phyloP scores from a whole-genome alignment of 2,888 invertebrate genomes.

The Zygogramma bicolorata region DNA sequence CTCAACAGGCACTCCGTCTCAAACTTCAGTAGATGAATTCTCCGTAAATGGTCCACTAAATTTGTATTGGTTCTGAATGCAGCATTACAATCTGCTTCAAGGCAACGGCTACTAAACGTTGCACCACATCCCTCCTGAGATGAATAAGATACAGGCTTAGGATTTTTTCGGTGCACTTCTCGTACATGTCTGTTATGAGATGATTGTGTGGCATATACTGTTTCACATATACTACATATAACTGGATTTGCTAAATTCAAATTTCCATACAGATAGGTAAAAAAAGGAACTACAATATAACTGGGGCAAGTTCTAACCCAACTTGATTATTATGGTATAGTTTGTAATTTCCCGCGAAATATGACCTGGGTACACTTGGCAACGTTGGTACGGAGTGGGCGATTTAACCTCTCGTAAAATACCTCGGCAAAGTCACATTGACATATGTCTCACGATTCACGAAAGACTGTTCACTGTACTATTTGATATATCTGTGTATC shows the following conservation, averaged over 20 bases:
- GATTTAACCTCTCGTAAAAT: too few species aligned
- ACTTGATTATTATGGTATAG: neutral
- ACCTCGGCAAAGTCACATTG: too few species aligned
- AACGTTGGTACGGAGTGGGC: too few species aligned
- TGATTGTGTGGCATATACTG: neutral
- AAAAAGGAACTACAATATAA: neutral
- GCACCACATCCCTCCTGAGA: neutral
- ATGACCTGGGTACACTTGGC: too few species aligned
- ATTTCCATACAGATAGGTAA: neutral
- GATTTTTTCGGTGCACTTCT: slow-evolving; percentile 4
- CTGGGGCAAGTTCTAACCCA: neutral
- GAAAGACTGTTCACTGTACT: too few species aligned
- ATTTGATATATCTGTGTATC: too few species aligned
- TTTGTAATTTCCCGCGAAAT: neutral
- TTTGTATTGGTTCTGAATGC: neutral
- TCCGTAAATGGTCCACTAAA: neutral
- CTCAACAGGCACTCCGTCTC: neutral
- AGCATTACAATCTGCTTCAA: neutral
- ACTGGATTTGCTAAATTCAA: slow-evolving; percentile 4
- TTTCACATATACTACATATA: neutral
- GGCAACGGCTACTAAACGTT: neutral
- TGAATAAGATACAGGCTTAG: neutral
- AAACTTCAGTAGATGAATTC: neutral
- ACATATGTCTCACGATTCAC: too few species aligned
- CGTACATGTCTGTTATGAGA: neutral